These are phyloP conservation scores for Neomonachus schauinslandi DNA, from an alignment of 2,113 vertebrate species.

Conservation along the genomic window DNA sequence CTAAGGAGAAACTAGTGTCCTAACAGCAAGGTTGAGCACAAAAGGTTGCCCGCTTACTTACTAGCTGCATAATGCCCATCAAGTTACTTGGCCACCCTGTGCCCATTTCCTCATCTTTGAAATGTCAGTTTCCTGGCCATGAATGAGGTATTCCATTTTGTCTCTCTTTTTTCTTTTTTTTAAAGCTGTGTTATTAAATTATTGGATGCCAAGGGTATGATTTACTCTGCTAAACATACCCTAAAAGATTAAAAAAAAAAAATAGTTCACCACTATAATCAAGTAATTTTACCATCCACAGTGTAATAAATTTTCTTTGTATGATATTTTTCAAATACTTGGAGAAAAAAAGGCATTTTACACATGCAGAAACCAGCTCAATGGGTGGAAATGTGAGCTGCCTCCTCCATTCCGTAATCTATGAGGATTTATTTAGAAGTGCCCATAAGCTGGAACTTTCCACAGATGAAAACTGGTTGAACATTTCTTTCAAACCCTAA, in stretches of 20 bases:
- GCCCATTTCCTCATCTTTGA: not conserved
- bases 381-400: not conserved
- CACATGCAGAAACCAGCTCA: not conserved
- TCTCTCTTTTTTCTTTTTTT: not conserved
- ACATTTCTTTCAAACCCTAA: constrained; percentile 46
- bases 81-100: not conserved
- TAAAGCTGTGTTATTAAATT: constrained; percentile 15
- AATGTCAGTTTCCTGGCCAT: constrained; percentile 6
- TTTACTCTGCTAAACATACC: not conserved
- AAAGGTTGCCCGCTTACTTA: not conserved
- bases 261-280: not conserved
- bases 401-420: not conserved
- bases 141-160: not conserved
- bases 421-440: not conserved
- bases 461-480: constrained; percentile 28
- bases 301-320: not conserved
- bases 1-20: not conserved
- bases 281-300: constrained; percentile 19
- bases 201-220: not conserved
- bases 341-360: constrained; percentile 13
- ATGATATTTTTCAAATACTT: constrained; percentile 5
- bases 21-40: fast-evolving
- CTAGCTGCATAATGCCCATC: not conserved
- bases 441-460: not conserved
- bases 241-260: not conserved